Base-by-base conservation (phyloP, 1,140 invertebrate genomes). In the Cyclina sinensis region DNA sequence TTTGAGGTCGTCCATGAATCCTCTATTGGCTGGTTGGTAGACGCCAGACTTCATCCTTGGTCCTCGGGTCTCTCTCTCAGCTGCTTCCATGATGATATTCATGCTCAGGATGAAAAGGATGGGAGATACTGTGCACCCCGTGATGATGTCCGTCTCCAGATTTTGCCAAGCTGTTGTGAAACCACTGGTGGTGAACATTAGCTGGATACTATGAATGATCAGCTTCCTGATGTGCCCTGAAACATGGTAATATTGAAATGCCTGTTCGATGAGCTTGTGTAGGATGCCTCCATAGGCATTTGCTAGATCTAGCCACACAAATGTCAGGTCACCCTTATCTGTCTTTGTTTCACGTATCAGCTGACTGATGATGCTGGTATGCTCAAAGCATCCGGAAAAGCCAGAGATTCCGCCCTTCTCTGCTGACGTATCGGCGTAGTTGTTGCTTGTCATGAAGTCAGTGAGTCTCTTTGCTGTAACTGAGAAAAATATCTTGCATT, bases 231-330 rank as follows among this genome's bases (percentile, higher is more conserved):
- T 78, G 14, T 86, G 46, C 9, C 51, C 24, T 12, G 83, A 68
- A 24, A 78, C 46, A 68, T 51, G 70, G 70, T 76, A 48, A 14
- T 46, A 24, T 1, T 68, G 18, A 1, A 76, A n/a, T 0, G 83
- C 21, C 30, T 68, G n/a, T 9, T 84, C 32, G 32, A 86, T 86
- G 21, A 86, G 27, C 32, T 35, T 35, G 30, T 74, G 87, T 7
- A 24, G 37, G 4, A 89, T 46, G 73, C 0, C n/a, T n/a, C 48
- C 59, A 62, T 73, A 89, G 0, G 65, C 79, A 39, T 84, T 84
- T 51, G 68, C 87, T 27, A 84, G 37, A 35, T 83, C 80, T 21
- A 84, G 70, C 79, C 87, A 89, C 37, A 89, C 21, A 48, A 89
- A 65, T 43, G 85, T 87, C 35, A 73, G 68, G 35, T 73, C 30